Conservation (phyloP, 2,113 vertebrate species). For the rat (Rattus norvegicus) region GRCr8 NC_086027.1:31502001-31502500, state of each 20-base stretch:
- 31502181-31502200: not conserved
- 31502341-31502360: too few relatives aligned
- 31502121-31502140: not conserved
- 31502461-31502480: too few relatives aligned
- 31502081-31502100: not conserved
- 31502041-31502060: not conserved
- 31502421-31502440: too few relatives aligned
- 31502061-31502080: not conserved
- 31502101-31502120: not conserved
- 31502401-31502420: not conserved
- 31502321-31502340: not conserved
- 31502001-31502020: not conserved
- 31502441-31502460: too few relatives aligned
- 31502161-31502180: not conserved
- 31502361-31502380: not conserved
- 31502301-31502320: not conserved
- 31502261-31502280: not conserved
- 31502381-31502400: not conserved
- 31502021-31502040: conserved; percentile 1
- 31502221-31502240: not conserved
- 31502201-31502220: not conserved
- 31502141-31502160: not conserved
- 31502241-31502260: not conserved
- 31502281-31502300: not conserved
- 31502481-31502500: too few relatives aligned